A percentile compares a stretch with the other conserved stretches of the same genome.
phyloP scores from a whole-genome alignment of 1,140 invertebrate species.

The Drosophila tristis region DNA sequence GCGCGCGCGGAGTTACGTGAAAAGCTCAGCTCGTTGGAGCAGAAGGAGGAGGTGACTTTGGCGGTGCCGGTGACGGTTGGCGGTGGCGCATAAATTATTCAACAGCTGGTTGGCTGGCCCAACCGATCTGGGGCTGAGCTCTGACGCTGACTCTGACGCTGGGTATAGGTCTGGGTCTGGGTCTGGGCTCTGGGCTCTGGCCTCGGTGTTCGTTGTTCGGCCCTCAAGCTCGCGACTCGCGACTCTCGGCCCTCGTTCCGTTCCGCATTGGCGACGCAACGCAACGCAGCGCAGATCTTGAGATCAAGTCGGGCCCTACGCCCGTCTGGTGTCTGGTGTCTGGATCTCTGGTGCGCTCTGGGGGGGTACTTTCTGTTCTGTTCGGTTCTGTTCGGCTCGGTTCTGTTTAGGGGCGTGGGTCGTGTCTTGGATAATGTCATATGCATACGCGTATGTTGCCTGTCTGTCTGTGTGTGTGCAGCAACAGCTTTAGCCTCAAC shows the following conservation, averaged over 20 bases:
- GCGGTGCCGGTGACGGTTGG: constrained; percentile 42
- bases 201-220: constrained; percentile 35
- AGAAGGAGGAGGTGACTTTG: constrained; percentile 61
- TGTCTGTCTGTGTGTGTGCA: constrained; percentile 19
- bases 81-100: constrained; percentile 75
- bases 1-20: constrained; percentile 35
- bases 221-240: constrained; percentile 17
- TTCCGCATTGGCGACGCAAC: constrained; percentile 77
- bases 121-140: constrained; percentile 11
- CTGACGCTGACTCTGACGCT: constrained; percentile 9
- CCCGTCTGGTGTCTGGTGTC: constrained; percentile 1
- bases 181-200: constrained; percentile 28
- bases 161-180: too few species aligned
- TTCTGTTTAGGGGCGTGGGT: constrained; percentile 9
- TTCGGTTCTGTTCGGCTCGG: too few species aligned
- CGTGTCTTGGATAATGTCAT: constrained; percentile 65
- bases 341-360: neutral
- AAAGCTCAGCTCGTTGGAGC: constrained; percentile 19
- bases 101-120: constrained; percentile 54
- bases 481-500: constrained; percentile 40
- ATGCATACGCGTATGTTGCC: constrained; percentile 56
- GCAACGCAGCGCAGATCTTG: constrained; percentile 34
- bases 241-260: constrained; percentile 46
- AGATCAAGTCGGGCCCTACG: constrained; percentile 11
- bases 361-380: neutral